These are phyloP conservation scores for Drosophila repleta DNA, from an alignment of 1,140 invertebrate species.

Conservation along the genomic window DNA sequence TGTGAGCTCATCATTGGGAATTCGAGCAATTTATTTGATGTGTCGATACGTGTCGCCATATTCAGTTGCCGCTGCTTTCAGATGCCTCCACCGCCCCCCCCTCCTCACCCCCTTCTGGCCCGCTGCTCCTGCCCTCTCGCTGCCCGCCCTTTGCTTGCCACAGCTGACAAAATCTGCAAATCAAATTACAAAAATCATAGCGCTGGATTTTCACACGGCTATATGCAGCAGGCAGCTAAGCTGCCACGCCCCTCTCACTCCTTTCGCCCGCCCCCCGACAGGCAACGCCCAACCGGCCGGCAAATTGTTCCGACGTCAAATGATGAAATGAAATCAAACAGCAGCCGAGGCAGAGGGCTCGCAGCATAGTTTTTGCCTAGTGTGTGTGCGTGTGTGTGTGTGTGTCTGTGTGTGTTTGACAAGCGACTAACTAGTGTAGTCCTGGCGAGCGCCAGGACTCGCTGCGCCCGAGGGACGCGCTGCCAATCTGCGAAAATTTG, in stretches of 20 bases:
- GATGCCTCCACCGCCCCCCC: background rate
- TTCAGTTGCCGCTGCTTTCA: background rate
- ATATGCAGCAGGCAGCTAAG: conserved; percentile 59
- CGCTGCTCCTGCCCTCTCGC: background rate
- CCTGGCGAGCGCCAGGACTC: conserved; percentile 2
- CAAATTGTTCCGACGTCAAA: conserved; percentile 79
- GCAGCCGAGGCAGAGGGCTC: conserved; percentile 37
- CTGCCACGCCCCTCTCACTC: conserved; percentile 5
- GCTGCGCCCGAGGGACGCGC: conserved; percentile 45
- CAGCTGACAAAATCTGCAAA: conserved; percentile 68
- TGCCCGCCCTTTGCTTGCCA: background rate
- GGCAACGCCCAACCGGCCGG: conserved; percentile 44
- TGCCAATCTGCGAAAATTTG: conserved; percentile 78
- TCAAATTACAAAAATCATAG: conserved; percentile 82
- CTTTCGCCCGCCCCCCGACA: no score
- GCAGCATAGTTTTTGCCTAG: conserved; percentile 4
- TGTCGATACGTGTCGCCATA: conserved; percentile 64
- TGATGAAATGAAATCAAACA: conserved; percentile 80
- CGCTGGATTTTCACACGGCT: conserved; percentile 78
- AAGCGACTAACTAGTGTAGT: conserved; percentile 66
- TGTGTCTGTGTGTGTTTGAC: conserved; percentile 60
- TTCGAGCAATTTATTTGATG: conserved; percentile 71
- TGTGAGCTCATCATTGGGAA: conserved; percentile 65
- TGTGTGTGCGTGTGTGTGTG: conserved; percentile 15
- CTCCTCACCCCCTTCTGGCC: background rate